These are phyloP conservation scores for Sminthurinus aureus DNA, from an alignment of 2,888 invertebrate genomes.

Conservation along the genomic window DNA sequence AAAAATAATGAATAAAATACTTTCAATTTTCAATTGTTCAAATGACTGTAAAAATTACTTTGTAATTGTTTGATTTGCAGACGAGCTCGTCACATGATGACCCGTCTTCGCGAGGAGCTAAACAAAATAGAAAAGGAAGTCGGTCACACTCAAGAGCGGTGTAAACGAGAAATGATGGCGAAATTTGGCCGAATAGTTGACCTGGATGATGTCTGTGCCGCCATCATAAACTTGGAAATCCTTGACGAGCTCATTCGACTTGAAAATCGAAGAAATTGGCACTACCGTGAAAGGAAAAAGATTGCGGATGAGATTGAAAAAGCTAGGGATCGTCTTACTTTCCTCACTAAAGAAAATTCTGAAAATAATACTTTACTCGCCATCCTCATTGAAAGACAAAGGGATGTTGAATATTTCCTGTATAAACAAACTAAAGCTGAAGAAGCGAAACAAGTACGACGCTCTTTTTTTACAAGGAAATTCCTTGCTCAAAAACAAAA, in stretches of 20 bases:
- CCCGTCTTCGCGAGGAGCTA: conserved; percentile 50
- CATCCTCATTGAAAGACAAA: conserved; percentile 51
- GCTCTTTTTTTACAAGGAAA: too few species aligned
- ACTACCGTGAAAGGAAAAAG: conserved; percentile 47
- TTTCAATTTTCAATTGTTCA: neutral
- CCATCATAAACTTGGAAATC: conserved; percentile 55
- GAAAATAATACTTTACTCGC: conserved; percentile 55
- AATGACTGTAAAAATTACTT: too few species aligned
- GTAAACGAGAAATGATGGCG: conserved; percentile 51
- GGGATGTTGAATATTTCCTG: conserved; percentile 55
- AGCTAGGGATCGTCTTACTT: conserved; percentile 48
- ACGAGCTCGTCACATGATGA: conserved; percentile 51
- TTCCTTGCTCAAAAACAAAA: too few species aligned
- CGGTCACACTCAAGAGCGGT: conserved; percentile 21
- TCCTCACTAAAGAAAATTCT: conserved; percentile 55
- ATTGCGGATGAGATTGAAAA: conserved; percentile 48
- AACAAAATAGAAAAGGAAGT: conserved; percentile 49
- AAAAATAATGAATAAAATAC: neutral
- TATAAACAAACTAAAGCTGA: conserved; percentile 36
- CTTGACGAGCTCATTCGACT: conserved; percentile 51
- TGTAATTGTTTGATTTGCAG: conserved; percentile 34
- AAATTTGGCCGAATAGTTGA: conserved; percentile 57
- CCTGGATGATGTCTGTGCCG: conserved; percentile 54
- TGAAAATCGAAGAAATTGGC: conserved; percentile 49
- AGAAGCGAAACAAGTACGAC: neutral